Evolutionary conservation across 2,113 vertebrate species (phyloP).

Genomic region (Leuciscus idus): DNA sequence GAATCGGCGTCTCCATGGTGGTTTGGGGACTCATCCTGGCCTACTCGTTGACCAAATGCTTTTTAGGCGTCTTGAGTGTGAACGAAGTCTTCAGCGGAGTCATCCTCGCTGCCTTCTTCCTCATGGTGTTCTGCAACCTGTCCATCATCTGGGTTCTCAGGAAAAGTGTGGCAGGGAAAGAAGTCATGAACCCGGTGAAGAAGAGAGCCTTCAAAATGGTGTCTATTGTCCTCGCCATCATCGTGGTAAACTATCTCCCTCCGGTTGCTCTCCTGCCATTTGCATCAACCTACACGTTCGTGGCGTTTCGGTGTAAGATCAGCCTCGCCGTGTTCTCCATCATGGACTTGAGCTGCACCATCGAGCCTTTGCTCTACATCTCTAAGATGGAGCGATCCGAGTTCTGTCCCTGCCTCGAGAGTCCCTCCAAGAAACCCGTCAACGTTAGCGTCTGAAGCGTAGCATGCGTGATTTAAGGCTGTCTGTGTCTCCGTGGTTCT

Average conservation of each 20-base stretch:
- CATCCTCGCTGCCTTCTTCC: slow-evolving; percentile 71
- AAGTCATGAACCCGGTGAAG: slow-evolving; percentile 76
- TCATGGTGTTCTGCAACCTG: slow-evolving; percentile 78
- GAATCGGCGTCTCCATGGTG: slow-evolving; percentile 54
- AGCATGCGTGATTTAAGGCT: background rate
- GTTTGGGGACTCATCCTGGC: slow-evolving; percentile 69
- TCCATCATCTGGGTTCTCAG: slow-evolving; percentile 76
- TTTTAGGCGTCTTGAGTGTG: slow-evolving; percentile 58
- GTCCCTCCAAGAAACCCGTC: background rate
- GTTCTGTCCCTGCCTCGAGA: slow-evolving; percentile 49
- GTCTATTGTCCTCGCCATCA: slow-evolving; percentile 71
- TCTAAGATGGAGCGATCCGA: slow-evolving; percentile 67
- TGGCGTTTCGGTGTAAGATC: slow-evolving; percentile 69
- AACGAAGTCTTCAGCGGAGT: slow-evolving; percentile 68
- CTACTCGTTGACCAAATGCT: slow-evolving; percentile 65
- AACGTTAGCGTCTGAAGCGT: slow-evolving; percentile 50
- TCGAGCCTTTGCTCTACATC: slow-evolving; percentile 77
- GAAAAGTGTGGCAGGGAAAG: slow-evolving; percentile 71
- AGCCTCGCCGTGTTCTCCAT: slow-evolving; percentile 67
- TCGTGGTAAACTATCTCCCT: slow-evolving; percentile 72
- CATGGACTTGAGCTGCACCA: slow-evolving; percentile 78
- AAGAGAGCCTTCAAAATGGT: slow-evolving; percentile 76
- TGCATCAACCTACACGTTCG: slow-evolving; percentile 60
- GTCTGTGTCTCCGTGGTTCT: background rate
- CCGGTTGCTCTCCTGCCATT: slow-evolving; percentile 75